Percentiles rank a stretch among this genome's conserved stretches.
Conservation (phyloP, 2,888 invertebrate species). For the Lordiphosa andalusiaca region DNA sequence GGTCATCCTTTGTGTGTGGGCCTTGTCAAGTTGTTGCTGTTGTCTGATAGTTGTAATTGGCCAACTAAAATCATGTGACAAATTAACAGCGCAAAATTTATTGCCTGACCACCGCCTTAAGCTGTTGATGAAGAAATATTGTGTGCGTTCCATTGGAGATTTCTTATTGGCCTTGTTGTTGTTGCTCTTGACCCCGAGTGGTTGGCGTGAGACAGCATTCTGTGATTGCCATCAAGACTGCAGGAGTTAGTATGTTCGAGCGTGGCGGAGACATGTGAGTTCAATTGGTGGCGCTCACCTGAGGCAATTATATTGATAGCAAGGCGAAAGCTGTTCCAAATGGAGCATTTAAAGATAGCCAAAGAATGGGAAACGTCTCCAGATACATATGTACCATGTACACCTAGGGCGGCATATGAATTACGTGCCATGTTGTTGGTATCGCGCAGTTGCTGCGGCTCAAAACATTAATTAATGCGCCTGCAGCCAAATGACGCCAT, state of each 20-base stretch:
- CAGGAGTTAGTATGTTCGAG: conserved; percentile 1
- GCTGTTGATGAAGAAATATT: conserved; percentile 74
- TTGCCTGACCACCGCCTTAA: conserved; percentile 73
- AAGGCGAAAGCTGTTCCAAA: background rate
- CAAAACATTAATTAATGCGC: conserved; percentile 70
- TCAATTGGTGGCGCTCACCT: conserved; percentile 31
- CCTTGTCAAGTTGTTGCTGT: conserved; percentile 40
- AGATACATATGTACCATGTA: conserved; percentile 1
- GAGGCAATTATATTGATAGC: conserved; percentile 35
- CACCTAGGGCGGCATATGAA: conserved; percentile 1
- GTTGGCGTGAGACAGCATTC: conserved; percentile 59
- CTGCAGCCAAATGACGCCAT: conserved; percentile 68
- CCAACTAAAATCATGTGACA: conserved; percentile 77
- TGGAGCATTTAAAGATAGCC: background rate
- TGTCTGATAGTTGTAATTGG: conserved; percentile 73
- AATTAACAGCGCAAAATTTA: conserved; percentile 77
- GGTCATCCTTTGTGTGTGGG: conserved; percentile 43
- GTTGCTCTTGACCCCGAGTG: conserved; percentile 14
- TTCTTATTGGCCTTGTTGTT: background rate
- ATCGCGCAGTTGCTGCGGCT: conserved; percentile 40
- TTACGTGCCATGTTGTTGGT: conserved; percentile 19
- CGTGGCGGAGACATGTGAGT: conserved; percentile 19
- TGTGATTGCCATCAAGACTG: conserved; percentile 44
- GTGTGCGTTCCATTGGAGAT: conserved; percentile 45
- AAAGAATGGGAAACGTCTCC: background rate